Conservation (phyloP, 2,113 vertebrate genomes). For the Coregonus clupeaformis region DNA sequence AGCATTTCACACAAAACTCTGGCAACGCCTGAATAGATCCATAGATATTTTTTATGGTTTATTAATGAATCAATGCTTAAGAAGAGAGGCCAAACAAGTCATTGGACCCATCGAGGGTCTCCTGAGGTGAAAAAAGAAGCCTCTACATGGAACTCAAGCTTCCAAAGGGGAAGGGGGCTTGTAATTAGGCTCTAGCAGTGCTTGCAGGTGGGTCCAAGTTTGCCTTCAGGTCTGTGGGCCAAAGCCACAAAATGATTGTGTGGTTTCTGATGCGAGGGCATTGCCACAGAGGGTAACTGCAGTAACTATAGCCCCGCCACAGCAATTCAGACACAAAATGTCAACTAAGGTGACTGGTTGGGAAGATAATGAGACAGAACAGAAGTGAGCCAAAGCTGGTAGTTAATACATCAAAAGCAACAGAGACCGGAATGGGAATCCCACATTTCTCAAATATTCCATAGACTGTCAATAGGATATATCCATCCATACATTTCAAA, state of each 20-base stretch:
- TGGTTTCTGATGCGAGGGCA: slow-evolving; percentile 25
- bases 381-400: neutral
- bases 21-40: slow-evolving; percentile 53
- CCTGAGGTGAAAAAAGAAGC: slow-evolving; percentile 36
- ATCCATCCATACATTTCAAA: slow-evolving; percentile 20
- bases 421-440: neutral
- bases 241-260: slow-evolving; percentile 50
- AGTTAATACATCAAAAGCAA: neutral
- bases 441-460: neutral
- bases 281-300: slow-evolving; percentile 18
- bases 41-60: slow-evolving; percentile 46
- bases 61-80: slow-evolving; percentile 13
- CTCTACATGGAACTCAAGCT: slow-evolving; percentile 48
- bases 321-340: slow-evolving; percentile 16
- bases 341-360: slow-evolving; percentile 28
- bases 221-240: slow-evolving; percentile 24
- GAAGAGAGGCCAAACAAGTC: slow-evolving; percentile 43
- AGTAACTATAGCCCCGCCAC: slow-evolving; percentile 5
- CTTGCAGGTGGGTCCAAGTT: slow-evolving; percentile 57
- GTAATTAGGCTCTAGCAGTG: slow-evolving; percentile 48
- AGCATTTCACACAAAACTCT: slow-evolving; percentile 30
- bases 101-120: slow-evolving; percentile 25
- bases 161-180: slow-evolving; percentile 30
- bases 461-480: neutral
- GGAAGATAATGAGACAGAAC: slow-evolving; percentile 2